Percentiles rank a stretch among this genome's conserved stretches.
phyloP scores from a whole-genome alignment of 2,888 invertebrate species.

The Catotricha subobsoleta region DNA sequence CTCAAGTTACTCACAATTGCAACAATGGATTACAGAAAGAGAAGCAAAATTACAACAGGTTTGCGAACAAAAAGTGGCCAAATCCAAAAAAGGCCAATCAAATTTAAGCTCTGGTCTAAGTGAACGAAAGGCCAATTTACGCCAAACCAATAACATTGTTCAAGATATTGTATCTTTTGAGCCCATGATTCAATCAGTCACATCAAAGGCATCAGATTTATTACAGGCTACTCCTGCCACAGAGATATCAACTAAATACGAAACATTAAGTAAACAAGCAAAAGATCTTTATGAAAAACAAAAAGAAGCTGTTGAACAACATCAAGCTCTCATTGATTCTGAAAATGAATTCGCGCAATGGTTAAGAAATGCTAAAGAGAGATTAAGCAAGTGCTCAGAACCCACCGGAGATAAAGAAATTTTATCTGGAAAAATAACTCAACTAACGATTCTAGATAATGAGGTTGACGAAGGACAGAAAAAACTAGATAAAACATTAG shows the following conservation, averaged over 20 bases:
- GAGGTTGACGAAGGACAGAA: constrained; percentile 69
- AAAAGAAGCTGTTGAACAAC: constrained; percentile 75
- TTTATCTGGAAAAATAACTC: constrained; percentile 67
- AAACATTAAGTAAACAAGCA: constrained; percentile 75
- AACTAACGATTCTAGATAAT: constrained; percentile 64
- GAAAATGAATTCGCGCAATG: constrained; percentile 84
- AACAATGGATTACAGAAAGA: constrained; percentile 87
- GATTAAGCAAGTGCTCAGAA: constrained; percentile 77
- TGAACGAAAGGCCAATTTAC: constrained; percentile 71
- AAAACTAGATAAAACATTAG: constrained; percentile 65
- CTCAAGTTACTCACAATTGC: constrained; percentile 77
- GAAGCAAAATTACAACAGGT: constrained; percentile 85
- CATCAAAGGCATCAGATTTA: constrained; percentile 81
- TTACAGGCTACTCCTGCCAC: constrained; percentile 81
- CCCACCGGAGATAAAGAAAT: constrained; percentile 84
- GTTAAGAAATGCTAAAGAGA: constrained; percentile 81
- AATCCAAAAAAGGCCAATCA: constrained; percentile 58
- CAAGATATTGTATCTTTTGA: constrained; percentile 94
- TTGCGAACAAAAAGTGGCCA: constrained; percentile 64
- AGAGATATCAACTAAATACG: constrained; percentile 81
- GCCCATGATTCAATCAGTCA: constrained; percentile 91
- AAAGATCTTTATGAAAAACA: constrained; percentile 77
- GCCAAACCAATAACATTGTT: constrained; percentile 84
- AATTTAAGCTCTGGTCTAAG: constrained; percentile 63
- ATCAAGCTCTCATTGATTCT: constrained; percentile 81